phyloP scores from a whole-genome alignment of 2,113 vertebrate species.

The Mus musculus region DNA sequence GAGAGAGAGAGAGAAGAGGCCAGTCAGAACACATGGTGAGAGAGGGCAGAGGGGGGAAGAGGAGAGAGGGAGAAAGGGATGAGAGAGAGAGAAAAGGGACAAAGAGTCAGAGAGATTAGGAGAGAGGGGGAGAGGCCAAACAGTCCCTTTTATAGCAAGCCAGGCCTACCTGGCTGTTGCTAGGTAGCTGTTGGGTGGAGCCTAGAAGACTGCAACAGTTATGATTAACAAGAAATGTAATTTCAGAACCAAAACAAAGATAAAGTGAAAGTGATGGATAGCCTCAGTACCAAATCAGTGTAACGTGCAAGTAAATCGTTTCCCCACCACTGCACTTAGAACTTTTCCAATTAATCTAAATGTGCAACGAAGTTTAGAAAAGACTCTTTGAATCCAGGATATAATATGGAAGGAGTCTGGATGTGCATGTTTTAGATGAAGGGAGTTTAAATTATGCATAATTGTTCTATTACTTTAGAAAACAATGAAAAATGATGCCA shows the following conservation, averaged over 20 bases:
- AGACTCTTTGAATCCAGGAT: background rate
- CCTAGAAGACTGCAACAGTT: too few relatives aligned
- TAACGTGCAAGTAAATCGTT: background rate
- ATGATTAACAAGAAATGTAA: background rate
- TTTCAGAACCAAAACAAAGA: background rate
- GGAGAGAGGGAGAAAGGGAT: too few relatives aligned
- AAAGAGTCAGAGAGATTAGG: too few relatives aligned
- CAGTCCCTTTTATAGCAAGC: too few relatives aligned
- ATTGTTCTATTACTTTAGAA: background rate
- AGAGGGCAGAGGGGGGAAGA: too few relatives aligned
- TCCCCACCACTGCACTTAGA: background rate
- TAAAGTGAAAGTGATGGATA: background rate
- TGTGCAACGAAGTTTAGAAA: background rate
- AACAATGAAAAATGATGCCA: background rate
- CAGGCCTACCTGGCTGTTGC: too few relatives aligned
- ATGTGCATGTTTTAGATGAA: background rate
- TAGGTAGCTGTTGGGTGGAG: too few relatives aligned
- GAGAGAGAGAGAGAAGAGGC: too few relatives aligned
- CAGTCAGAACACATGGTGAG: too few relatives aligned
- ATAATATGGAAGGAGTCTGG: background rate
- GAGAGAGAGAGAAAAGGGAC: too few relatives aligned
- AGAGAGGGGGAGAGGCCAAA: too few relatives aligned
- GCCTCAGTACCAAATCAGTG: background rate
- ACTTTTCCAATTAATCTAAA: background rate
- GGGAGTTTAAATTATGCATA: background rate